Evolutionary conservation across 2,888 invertebrate species (phyloP), one percentile per base, ranked within the genome.

Genomic region (Sphaerophoria rueppellii): DNA sequence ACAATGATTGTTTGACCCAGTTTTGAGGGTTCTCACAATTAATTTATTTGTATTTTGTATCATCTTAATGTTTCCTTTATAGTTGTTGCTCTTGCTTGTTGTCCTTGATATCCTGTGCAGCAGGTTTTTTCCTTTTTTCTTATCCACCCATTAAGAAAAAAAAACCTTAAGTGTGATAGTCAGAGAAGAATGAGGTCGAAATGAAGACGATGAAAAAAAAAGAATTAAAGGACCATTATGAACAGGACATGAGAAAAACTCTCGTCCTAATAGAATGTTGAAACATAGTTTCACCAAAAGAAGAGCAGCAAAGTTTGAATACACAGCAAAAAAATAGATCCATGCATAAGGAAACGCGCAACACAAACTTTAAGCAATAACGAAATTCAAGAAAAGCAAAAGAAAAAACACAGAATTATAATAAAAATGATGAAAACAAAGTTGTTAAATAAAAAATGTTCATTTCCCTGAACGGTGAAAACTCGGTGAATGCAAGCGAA

Each of bases 1-100:
- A 69, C 57, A 76, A 80, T 76, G 76, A 85, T 81, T 85, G 80
- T 81, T 77, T 85, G 85, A 85, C 85, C 85, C 70, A 85, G 52
- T 81, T 85, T 48, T 48, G 37, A 50, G 16, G 52, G 50, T 67
- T 73, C 67, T 80, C 11, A 60, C 80, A 85, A 85, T 74, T 85
- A 85, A 81, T 77, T 77, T 77, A 48, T 69, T 81, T 73, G 37
- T 67, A 11, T 24, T 60, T 43, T 60, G 43, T 43, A 67, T 67
- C 67, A 40, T 40, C 35, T 70, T 70, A 5, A 6, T 58, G 24
- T 54, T 63, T 69, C 54, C 57, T 70, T 50, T 40, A 4, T 43
- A 12, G 9, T 50, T 50, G 50, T 50, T 50, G 16, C 16, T 50
- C 7, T 7, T 16, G 7, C 24, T 14, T 6, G 6, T 50, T 50